These are phyloP conservation scores for Rhagologus leucostigma DNA, from an alignment of 2,113 vertebrate species.

Conservation along the genomic window DNA sequence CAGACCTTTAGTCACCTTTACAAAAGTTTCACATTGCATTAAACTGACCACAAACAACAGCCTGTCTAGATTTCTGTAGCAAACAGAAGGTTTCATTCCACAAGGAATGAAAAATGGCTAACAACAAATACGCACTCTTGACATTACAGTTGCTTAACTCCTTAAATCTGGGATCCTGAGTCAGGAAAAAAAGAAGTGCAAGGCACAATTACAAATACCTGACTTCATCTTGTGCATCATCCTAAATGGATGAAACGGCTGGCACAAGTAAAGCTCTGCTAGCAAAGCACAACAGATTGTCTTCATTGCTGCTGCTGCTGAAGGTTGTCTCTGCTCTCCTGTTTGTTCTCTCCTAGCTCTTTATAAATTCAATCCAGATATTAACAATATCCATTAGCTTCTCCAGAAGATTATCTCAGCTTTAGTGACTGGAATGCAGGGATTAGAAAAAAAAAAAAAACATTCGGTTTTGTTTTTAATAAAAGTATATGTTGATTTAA, in stretches of 20 bases:
- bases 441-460: conserved; percentile 3
- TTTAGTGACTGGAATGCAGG: conserved; percentile 60
- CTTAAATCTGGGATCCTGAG: not conserved
- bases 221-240: not conserved
- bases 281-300: not conserved
- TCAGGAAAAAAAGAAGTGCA: not conserved
- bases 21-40: not conserved
- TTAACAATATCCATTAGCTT: conserved; percentile 65
- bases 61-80: not conserved
- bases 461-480: conserved; percentile 57
- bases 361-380: conserved; percentile 62
- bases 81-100: too few relatives aligned
- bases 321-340: conserved; percentile 49
- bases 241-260: not conserved
- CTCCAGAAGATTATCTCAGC: conserved; percentile 64
- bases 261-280: not conserved
- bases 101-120: not conserved
- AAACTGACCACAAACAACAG: not conserved
- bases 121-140: not conserved
- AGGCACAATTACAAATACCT: not conserved
- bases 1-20: conserved; percentile 16
- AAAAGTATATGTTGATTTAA: conserved; percentile 67
- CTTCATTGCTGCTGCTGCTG: not conserved
- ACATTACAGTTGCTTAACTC: not conserved
- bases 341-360: conserved; percentile 45